Conservation (phyloP, 2,113 vertebrate species). For the Esox niger region DNA sequence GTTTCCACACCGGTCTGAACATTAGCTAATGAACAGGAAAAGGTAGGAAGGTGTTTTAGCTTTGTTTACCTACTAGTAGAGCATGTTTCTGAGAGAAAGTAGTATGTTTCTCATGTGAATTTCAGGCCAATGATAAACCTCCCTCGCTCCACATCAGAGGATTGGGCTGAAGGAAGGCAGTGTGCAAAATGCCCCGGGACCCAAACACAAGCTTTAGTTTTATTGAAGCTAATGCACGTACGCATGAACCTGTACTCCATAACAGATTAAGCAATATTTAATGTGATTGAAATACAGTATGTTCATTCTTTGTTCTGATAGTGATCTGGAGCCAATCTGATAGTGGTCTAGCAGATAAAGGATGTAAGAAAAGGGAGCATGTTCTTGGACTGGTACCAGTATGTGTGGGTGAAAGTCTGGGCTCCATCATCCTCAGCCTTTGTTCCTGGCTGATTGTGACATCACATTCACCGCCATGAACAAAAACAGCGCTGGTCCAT, state of each 20-base stretch:
- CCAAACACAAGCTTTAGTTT: too few species aligned
- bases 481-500: slow-evolving; percentile 35
- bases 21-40: too few species aligned
- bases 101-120: too few species aligned
- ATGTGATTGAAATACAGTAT: neutral
- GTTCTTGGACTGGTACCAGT: neutral
- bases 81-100: too few species aligned
- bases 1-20: too few species aligned
- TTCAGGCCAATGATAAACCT: too few species aligned
- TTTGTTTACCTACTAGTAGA: too few species aligned
- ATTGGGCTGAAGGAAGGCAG: too few species aligned
- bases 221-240: too few species aligned
- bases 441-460: slow-evolving; percentile 41
- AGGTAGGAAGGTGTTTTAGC: too few species aligned
- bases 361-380: neutral
- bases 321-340: neutral
- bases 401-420: neutral
- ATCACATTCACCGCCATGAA: slow-evolving; percentile 21
- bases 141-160: too few species aligned
- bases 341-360: neutral
- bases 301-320: neutral
- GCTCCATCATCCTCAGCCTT: slow-evolving; percentile 28
- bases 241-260: neutral
- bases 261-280: neutral
- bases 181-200: too few species aligned